Conservation (phyloP, 2,888 invertebrate species). For the Leucozona laternaria region DNA sequence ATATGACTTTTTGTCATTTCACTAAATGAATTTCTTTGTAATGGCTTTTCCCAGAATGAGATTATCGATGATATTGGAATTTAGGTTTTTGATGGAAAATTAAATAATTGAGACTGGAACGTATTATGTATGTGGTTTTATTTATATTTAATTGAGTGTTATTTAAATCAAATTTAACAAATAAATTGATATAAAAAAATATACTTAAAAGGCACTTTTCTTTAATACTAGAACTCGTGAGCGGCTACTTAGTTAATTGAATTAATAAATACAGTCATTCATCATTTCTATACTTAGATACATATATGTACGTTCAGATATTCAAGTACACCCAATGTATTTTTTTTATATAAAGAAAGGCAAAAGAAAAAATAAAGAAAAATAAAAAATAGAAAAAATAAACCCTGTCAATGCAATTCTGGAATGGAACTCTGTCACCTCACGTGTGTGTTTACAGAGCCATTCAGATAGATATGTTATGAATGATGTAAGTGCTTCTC, state of each 20-base stretch:
- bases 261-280: background rate
- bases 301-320: background rate
- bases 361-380: background rate
- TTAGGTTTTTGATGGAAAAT: too few relatives aligned
- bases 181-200: background rate
- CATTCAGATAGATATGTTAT: conserved; percentile 22
- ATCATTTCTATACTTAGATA: background rate
- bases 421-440: conserved; percentile 13
- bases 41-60: too few relatives aligned
- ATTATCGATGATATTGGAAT: too few relatives aligned
- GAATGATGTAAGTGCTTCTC: background rate
- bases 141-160: background rate
- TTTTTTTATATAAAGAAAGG: background rate
- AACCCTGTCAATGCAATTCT: conserved; percentile 10
- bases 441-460: conserved; percentile 23
- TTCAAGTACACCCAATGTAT: background rate
- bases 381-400: background rate
- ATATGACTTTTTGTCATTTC: too few relatives aligned
- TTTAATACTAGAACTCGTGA: background rate
- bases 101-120: background rate
- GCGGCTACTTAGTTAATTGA: conserved; percentile 11
- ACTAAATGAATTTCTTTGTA: too few relatives aligned
- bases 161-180: background rate
- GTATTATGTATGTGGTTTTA: background rate
- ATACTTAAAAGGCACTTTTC: background rate